Evolutionary conservation across 2,888 invertebrate genomes (phyloP).

Genomic region (Hypomecis punctinalis): DNA sequence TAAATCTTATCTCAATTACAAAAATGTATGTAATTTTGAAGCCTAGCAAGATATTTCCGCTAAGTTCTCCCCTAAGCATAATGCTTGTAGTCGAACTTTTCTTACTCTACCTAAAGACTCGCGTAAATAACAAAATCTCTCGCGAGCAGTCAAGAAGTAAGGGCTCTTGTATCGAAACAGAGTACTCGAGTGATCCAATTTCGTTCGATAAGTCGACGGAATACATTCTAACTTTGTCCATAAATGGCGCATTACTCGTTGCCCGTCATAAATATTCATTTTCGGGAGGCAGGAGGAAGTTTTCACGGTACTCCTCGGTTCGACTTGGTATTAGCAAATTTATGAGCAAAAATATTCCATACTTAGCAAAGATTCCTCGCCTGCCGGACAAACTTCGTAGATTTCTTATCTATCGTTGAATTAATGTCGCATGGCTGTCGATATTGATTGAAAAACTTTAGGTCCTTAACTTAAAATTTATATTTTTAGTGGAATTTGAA

Average conservation of each 20-base stretch:
- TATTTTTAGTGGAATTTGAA: constrained; percentile 18
- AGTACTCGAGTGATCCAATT: constrained; percentile 58
- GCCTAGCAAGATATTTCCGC: too few relatives aligned
- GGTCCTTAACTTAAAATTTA: constrained; percentile 20
- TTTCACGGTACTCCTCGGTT: constrained; percentile 69
- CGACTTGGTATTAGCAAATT: constrained; percentile 78
- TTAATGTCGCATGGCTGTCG: constrained; percentile 33
- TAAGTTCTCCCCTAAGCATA: too few relatives aligned
- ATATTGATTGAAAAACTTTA: constrained; percentile 34
- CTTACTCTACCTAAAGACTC: too few relatives aligned
- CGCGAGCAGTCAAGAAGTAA: constrained; percentile 33
- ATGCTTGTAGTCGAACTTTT: too few relatives aligned
- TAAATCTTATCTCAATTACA: too few relatives aligned
- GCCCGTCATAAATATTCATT: constrained; percentile 83
- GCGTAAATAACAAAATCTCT: constrained; percentile 11
- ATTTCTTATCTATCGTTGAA: constrained; percentile 39
- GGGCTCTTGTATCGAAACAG: constrained; percentile 43
- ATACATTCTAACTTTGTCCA: constrained; percentile 79
- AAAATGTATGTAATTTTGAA: too few relatives aligned
- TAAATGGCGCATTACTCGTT: constrained; percentile 80
- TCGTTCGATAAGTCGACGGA: constrained; percentile 71
- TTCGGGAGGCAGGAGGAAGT: constrained; percentile 77
- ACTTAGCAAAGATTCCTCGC: constrained; percentile 41
- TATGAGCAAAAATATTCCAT: constrained; percentile 78
- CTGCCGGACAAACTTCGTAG: constrained; percentile 37